phyloP scores from a whole-genome alignment of 2,797 vertebrate species.

The Malurus splendens region DNA sequence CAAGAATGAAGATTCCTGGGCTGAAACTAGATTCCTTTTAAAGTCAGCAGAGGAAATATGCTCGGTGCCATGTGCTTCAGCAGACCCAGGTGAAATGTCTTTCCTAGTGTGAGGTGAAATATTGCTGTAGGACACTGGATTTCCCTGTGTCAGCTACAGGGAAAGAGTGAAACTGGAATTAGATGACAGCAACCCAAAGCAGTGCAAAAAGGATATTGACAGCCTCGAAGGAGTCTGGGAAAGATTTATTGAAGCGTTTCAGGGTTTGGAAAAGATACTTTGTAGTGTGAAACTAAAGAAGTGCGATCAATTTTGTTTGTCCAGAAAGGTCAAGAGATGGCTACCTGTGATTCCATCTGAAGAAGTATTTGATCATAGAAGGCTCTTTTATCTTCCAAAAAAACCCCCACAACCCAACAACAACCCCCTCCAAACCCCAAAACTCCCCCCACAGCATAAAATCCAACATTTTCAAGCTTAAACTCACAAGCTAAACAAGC shows the following conservation, averaged over 20 bases:
- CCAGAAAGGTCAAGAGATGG: constrained; percentile 4
- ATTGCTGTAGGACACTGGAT: neutral
- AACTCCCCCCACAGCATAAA: rapidly evolving
- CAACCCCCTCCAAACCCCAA: rapidly evolving
- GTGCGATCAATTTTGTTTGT: neutral
- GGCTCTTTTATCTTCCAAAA: neutral
- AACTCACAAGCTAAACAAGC: neutral
- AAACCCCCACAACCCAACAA: neutral
- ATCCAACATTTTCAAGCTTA: neutral
- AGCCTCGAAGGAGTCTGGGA: neutral
- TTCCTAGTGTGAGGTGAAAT: neutral
- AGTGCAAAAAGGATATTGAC: neutral
- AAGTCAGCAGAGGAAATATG: neutral
- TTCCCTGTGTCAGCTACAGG: neutral
- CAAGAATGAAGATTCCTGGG: neutral
- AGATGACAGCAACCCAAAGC: neutral
- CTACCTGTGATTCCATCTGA: neutral
- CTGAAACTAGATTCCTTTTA: neutral
- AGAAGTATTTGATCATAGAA: neutral
- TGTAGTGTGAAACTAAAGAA: neutral
- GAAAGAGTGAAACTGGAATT: neutral
- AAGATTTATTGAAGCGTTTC: neutral
- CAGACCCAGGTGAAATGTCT: neutral
- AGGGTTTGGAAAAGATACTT: neutral
- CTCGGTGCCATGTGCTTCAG: neutral